Evolutionary conservation across 2,888 invertebrate species (phyloP).

Genomic region (Drosophila cognata): DNA sequence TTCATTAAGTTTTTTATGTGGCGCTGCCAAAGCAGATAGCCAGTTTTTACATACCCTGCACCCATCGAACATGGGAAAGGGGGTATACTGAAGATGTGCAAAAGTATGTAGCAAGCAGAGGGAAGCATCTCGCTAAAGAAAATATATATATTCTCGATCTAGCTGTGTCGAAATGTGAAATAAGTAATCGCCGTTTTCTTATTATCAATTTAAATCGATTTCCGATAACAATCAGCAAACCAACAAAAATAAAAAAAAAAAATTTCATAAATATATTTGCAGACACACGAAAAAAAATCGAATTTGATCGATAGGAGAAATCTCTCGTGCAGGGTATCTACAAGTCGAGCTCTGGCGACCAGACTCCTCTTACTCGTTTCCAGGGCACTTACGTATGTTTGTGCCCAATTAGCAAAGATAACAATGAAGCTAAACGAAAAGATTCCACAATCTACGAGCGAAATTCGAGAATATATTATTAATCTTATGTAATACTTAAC

Average conservation of each 20-base stretch:
- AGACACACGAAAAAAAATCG: not conserved
- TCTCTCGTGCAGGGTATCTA: not conserved
- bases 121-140: not conserved
- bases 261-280: not conserved
- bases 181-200: not conserved
- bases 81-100: not conserved
- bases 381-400: constrained; percentile 36
- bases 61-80: not conserved
- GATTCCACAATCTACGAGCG: constrained; percentile 17
- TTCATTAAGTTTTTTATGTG: constrained; percentile 41
- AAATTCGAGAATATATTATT: constrained; percentile 5
- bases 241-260: too few relatives aligned
- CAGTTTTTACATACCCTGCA: constrained; percentile 18
- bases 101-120: not conserved
- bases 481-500: not conserved
- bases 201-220: not conserved
- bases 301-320: not conserved
- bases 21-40: constrained; percentile 34
- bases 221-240: not conserved
- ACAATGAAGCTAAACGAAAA: constrained; percentile 27
- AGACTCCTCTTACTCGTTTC: not conserved
- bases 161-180: not conserved
- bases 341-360: not conserved
- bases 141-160: not conserved
- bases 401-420: constrained; percentile 36